These are phyloP conservation scores for Philopedon plagiatum DNA, from an alignment of 2,888 invertebrate species.

Conservation along the genomic window DNA sequence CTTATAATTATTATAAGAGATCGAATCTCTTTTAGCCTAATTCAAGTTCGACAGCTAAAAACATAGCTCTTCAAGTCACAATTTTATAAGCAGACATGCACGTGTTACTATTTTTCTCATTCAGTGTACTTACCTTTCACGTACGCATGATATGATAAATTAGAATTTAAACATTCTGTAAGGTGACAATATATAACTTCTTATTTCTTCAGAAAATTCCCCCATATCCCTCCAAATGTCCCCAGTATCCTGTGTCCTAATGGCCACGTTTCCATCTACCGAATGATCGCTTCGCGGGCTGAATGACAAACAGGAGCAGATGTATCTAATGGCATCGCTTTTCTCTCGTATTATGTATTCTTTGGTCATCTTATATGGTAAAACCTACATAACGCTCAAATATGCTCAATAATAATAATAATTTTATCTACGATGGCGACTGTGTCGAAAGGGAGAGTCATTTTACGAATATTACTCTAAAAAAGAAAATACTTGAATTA, in stretches of 20 bases:
- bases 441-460: background rate
- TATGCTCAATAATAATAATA: background rate
- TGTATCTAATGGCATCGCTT: conserved; percentile 63
- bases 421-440: background rate
- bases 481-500: too few species aligned
- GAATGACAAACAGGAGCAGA: conserved; percentile 65
- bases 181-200: background rate
- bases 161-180: background rate
- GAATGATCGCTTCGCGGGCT: conserved; percentile 65
- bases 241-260: conserved; percentile 59
- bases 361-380: conserved; percentile 24
- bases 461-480: background rate
- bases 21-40: too few species aligned
- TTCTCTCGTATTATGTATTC: conserved; percentile 42
- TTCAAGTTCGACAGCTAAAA: too few species aligned
- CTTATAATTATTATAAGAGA: too few species aligned
- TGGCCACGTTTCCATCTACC: conserved; percentile 64
- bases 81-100: too few species aligned
- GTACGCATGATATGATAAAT: too few species aligned
- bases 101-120: too few species aligned
- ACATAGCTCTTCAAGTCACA: too few species aligned
- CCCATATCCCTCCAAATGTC: conserved; percentile 6
- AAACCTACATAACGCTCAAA: background rate
- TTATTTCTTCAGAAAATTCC: background rate
- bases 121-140: too few species aligned